These are phyloP conservation scores for Colletes collaris DNA, from an alignment of 2,888 invertebrate species.

Conservation along the genomic window DNA sequence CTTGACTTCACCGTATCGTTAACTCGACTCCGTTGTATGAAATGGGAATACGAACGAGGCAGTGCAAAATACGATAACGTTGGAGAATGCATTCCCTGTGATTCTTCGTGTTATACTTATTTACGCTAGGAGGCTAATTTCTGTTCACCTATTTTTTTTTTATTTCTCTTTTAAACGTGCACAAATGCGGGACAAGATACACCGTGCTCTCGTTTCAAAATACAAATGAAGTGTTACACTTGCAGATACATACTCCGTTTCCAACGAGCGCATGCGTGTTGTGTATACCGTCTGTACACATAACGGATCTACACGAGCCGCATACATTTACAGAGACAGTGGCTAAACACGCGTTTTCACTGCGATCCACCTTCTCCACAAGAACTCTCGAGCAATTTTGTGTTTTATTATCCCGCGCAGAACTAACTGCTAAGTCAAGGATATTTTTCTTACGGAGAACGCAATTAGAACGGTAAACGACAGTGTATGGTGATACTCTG, in stretches of 20 bases:
- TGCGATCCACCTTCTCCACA: neutral
- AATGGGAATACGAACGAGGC: too few relatives aligned
- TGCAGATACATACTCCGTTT: neutral
- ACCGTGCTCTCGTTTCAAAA: slow-evolving; percentile 27
- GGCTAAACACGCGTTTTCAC: slow-evolving; percentile 27
- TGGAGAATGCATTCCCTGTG: neutral
- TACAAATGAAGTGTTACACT: slow-evolving; percentile 29
- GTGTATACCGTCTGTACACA: slow-evolving; percentile 17
- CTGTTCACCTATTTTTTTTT: neutral
- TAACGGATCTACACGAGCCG: slow-evolving; percentile 20
- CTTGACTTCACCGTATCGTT: too few relatives aligned
- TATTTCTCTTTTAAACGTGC: neutral
- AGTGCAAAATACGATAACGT: neutral
- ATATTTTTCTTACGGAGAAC: neutral
- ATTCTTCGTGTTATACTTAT: neutral
- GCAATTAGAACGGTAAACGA: slow-evolving; percentile 31
- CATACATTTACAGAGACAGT: slow-evolving; percentile 6
- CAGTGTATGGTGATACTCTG: neutral
- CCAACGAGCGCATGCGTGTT: neutral
- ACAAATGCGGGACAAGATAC: slow-evolving; percentile 4
- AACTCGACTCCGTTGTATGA: too few relatives aligned
- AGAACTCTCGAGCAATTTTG: neutral
- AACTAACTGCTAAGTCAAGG: slow-evolving; percentile 19
- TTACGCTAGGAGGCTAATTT: neutral
- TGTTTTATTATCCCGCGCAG: slow-evolving; percentile 20